Base-by-base conservation (phyloP, 2,113 vertebrate species). In the Strix aluco region DNA sequence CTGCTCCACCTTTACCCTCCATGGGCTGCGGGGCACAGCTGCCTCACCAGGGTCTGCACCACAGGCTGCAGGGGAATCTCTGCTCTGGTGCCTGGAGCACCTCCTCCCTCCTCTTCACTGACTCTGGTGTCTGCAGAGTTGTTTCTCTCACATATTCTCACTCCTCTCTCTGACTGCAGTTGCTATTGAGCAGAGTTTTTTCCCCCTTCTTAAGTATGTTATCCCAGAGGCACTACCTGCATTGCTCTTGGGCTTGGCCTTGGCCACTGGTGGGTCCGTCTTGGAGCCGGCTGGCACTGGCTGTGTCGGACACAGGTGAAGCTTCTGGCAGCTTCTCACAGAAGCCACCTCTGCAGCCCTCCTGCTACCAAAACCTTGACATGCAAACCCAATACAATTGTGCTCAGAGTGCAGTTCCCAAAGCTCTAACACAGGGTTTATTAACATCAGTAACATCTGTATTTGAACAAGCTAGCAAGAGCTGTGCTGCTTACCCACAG, bases 311-410 rank as follows among this genome's bases (percentile, higher is more conserved):
- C 46, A 47, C 46, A 18, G 46, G 46, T 5, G 18, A 46, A 19
- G 46, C 46, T 47, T 47, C 46, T 47, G 18, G 46, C 46, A 47
- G 46, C 46, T 47, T 47, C 46, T 47, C 19, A 47, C 19, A 47
- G 46, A 47, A 47, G 46, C 46, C 20, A 21, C 46, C 46, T 20
- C 46, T 22, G 18, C 14, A 42, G 34, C 16, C 14, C 9, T 36
- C 7, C 10, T 9, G 6, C 67, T 57, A 44, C 13, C 34, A 42
- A 42, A 59, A 47, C 25, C 19, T 47, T 34, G n/a, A 8, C 30
- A 30, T 0, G 1, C 58, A 72, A 82, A 38, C 11, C 30, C 23
- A 44, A 4, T 22, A 19, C 11, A 25, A 4, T 38, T 0, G 0
- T 22, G 36, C 36, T 14, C 42, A 15, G 25, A 46, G 16, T 0